A percentile compares a stretch with the other conserved stretches of the same genome.
Evolutionary conservation across 2,888 invertebrate genomes (phyloP).

Genomic region (Molanna angustata): DNA sequence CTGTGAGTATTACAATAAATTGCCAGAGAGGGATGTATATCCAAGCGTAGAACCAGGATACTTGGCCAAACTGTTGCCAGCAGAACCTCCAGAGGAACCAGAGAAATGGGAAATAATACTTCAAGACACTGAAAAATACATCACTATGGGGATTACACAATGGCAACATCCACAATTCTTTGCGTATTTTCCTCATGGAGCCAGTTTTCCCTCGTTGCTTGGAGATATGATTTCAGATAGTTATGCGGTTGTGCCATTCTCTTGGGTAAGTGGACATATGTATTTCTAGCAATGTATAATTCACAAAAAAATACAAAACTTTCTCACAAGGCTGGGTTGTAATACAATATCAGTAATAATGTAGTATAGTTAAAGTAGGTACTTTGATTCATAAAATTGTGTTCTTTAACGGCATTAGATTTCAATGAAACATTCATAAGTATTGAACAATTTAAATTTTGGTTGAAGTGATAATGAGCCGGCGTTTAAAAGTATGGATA

Average conservation of each 20-base stretch:
- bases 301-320: background rate
- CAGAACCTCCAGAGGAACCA: slow-evolving; percentile 66
- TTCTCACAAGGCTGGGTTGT: no score
- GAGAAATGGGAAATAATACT: slow-evolving; percentile 76
- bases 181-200: slow-evolving; percentile 91
- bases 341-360: no score
- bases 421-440: no score
- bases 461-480: no score
- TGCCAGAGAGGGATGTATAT: slow-evolving; percentile 67
- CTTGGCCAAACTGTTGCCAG: slow-evolving; percentile 64
- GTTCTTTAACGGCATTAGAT: no score
- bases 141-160: slow-evolving; percentile 82
- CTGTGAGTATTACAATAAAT: slow-evolving; percentile 69
- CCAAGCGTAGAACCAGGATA: slow-evolving; percentile 80
- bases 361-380: no score
- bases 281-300: background rate
- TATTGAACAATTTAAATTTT: no score
- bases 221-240: slow-evolving; percentile 89
- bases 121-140: slow-evolving; percentile 72
- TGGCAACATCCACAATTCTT: slow-evolving; percentile 95
- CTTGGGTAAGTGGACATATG: slow-evolving; percentile 84
- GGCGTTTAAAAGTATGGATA: no score
- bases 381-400: no score
- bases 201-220: slow-evolving; percentile 86
- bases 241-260: slow-evolving; percentile 88